Percentiles rank a stretch among this genome's conserved stretches.
These are phyloP conservation scores for Diarsia dahlii DNA, from an alignment of 2,888 invertebrate genomes.

Conservation along the genomic window DNA sequence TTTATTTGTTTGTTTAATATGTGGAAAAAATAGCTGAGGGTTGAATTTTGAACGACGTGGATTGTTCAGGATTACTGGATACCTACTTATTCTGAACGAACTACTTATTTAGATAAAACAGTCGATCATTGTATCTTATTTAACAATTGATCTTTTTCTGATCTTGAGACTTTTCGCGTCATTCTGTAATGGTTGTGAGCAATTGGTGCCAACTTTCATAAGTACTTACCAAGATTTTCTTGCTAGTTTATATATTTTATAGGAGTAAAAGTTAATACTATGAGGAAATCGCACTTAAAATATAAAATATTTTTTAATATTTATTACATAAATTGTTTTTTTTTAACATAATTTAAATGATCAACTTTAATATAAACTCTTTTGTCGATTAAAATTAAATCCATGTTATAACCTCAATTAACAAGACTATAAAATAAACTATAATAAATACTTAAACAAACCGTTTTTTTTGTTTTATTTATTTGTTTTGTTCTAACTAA, in stretches of 20 bases:
- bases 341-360: too few relatives aligned
- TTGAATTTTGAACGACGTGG: background rate
- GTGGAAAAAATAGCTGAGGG: background rate
- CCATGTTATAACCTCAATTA: conserved; percentile 42
- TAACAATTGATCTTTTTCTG: conserved; percentile 9
- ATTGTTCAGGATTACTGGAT: conserved; percentile 10
- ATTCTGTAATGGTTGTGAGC: background rate
- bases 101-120: background rate
- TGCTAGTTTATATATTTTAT: background rate
- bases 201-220: background rate
- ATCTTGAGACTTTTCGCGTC: background rate
- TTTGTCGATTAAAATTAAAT: conserved; percentile 8
- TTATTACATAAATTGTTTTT: too few relatives aligned
- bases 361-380: background rate
- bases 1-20: background rate
- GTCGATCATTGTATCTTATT: conserved; percentile 13
- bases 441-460: background rate
- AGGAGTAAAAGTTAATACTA: too few relatives aligned
- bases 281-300: too few relatives aligned
- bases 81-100: conserved; percentile 8
- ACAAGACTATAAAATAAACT: background rate
- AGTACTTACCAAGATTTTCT: background rate
- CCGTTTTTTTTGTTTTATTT: background rate
- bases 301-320: too few relatives aligned
- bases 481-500: background rate